Evolutionary conservation across 2,797 vertebrate genomes (phyloP).

Genomic region (Gobio occitaniae): DNA sequence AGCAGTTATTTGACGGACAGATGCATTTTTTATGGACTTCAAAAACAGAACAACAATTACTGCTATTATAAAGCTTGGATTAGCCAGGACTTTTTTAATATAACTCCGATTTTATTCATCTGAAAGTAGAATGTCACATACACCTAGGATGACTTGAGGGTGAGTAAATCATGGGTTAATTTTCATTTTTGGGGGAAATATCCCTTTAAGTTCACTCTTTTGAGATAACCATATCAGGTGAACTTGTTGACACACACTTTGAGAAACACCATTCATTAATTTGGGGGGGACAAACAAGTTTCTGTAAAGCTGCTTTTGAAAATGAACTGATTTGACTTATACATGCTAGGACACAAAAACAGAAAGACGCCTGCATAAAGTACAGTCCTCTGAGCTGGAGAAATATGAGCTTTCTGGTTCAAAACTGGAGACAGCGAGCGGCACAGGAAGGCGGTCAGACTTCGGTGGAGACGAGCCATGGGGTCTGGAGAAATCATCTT

Average conservation of each 20-base stretch:
- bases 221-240: not conserved
- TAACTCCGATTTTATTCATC: too few relatives aligned
- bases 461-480: conserved; percentile 60
- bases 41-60: too few relatives aligned
- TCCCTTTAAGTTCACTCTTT: not conserved
- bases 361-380: conserved; percentile 2
- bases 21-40: too few relatives aligned
- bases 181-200: too few relatives aligned
- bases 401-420: conserved; percentile 55
- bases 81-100: too few relatives aligned
- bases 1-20: too few relatives aligned
- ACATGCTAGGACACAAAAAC: not conserved
- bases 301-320: not conserved
- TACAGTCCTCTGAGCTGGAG: conserved; percentile 34
- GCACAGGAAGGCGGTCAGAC: conserved; percentile 70
- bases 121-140: too few relatives aligned
- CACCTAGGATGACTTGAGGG: too few relatives aligned
- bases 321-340: not conserved
- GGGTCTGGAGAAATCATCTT: conserved; percentile 75
- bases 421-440: conserved; percentile 54
- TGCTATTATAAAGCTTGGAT: too few relatives aligned
- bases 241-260: not conserved
- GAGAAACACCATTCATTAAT: not conserved
- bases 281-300: not conserved
- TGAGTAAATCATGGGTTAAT: too few relatives aligned